Percentiles rank a stretch among this genome's conserved stretches.
phyloP scores from a whole-genome alignment of 2,888 invertebrate species.

The Coremacera marginata region DNA sequence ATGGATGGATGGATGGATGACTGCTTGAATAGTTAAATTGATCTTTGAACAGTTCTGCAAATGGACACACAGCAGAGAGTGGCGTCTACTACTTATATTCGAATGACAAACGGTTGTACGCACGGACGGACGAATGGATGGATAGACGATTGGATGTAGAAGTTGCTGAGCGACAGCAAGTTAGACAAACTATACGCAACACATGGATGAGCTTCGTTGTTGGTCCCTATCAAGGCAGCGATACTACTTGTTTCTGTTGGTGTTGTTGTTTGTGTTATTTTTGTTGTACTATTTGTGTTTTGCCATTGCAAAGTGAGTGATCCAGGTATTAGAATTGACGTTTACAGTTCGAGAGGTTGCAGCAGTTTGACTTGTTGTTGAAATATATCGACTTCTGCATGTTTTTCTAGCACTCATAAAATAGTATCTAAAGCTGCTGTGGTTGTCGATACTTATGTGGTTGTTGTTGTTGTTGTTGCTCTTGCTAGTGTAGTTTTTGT shows the following conservation, averaged over 20 bases:
- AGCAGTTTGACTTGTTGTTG: constrained; percentile 44
- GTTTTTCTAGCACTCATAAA: neutral
- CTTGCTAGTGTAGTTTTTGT: too few species aligned
- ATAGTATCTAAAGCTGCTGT: too few species aligned
- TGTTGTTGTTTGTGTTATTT: constrained; percentile 7
- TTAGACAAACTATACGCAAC: neutral
- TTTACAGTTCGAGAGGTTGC: constrained; percentile 36
- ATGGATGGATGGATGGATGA: neutral
- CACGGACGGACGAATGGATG: neutral
- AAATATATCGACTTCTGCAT: constrained; percentile 44
- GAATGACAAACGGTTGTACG: constrained; percentile 18
- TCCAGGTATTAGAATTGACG: constrained; percentile 21
- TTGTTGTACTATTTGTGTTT: neutral
- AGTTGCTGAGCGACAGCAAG: neutral
- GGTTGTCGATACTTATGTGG: too few species aligned
- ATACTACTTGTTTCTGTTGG: neutral
- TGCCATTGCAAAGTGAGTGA: neutral
- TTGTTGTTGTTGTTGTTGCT: too few species aligned
- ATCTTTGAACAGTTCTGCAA: constrained; percentile 33
- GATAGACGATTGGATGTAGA: neutral
- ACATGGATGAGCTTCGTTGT: constrained; percentile 19
- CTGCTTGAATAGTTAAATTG: constrained; percentile 21
- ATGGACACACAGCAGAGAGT: neutral
- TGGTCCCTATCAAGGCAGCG: neutral
- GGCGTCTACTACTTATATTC: neutral